Conservation (phyloP, 2,888 invertebrate genomes). For the Cremastobaeus sp. region DNA sequence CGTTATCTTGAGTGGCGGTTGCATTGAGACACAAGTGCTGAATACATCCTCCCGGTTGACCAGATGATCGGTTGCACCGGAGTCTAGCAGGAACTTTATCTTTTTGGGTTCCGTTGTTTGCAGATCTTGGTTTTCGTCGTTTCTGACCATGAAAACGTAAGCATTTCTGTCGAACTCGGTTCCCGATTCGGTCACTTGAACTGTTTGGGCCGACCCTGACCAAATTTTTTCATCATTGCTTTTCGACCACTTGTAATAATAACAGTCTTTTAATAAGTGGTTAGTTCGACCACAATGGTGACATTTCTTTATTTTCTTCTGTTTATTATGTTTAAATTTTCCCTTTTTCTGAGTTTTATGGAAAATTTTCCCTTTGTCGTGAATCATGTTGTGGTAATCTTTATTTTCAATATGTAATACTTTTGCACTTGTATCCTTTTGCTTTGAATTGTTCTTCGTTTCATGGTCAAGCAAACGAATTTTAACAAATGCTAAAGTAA, state of each 20-base stretch:
- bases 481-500: constrained; percentile 7
- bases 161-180: not conserved
- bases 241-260: constrained; percentile 3
- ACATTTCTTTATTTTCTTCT: not conserved
- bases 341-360: not conserved
- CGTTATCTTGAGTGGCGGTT: constrained; percentile 46
- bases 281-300: constrained; percentile 7
- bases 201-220: not conserved
- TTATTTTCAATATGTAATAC: not conserved
- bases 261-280: constrained; percentile 7
- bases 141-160: not conserved
- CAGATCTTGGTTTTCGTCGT: too few relatives aligned
- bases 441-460: not conserved
- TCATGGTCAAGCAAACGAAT: not conserved
- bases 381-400: too few relatives aligned
- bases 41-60: too few relatives aligned
- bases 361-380: not conserved
- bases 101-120: not conserved
- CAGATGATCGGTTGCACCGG: constrained; percentile 14
- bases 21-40: too few relatives aligned
- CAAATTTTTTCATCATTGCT: not conserved
- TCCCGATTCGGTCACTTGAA: not conserved
- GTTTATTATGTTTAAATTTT: not conserved
- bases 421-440: not conserved
- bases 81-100: constrained; percentile 8